Percentiles rank a stretch among this genome's conserved stretches.
These are phyloP conservation scores for Dicyrtoma fusca DNA, from an alignment of 2,888 invertebrate genomes.

Conservation along the genomic window DNA sequence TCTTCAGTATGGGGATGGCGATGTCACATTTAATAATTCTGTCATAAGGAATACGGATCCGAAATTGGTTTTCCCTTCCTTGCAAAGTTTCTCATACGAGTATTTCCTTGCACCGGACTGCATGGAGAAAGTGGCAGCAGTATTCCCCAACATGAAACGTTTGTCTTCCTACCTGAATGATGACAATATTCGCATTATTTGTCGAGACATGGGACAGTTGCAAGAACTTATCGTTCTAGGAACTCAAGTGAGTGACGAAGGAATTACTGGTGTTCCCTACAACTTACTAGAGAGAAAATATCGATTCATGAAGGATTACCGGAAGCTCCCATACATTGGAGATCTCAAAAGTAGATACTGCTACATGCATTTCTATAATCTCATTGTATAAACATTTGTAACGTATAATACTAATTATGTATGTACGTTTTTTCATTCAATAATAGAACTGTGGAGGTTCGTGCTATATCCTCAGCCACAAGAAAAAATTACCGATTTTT, in stretches of 20 bases:
- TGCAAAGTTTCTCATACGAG: slow-evolving; percentile 45
- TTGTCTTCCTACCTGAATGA: slow-evolving; percentile 46
- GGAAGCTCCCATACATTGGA: slow-evolving; percentile 44
- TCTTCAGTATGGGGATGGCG: slow-evolving; percentile 38
- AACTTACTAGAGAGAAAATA: slow-evolving; percentile 33
- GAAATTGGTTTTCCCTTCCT: slow-evolving; percentile 12
- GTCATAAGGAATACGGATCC: slow-evolving; percentile 23
- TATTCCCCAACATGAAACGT: slow-evolving; percentile 41
- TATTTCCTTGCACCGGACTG: slow-evolving; percentile 42
- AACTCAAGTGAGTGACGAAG: slow-evolving; percentile 46
- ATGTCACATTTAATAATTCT: slow-evolving; percentile 22
- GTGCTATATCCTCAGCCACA: slow-evolving; percentile 48
- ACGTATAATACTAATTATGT: no score
- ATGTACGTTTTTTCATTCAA: no score
- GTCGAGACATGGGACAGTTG: slow-evolving; percentile 26
- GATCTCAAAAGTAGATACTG: slow-evolving; percentile 43
- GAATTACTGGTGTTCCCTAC: slow-evolving; percentile 44
- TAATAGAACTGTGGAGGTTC: slow-evolving; percentile 46
- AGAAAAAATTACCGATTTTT: slow-evolving; percentile 44
- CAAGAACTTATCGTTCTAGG: slow-evolving; percentile 47
- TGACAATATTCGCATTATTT: slow-evolving; percentile 45
- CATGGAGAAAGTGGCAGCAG: slow-evolving; percentile 34
- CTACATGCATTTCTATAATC: neutral
- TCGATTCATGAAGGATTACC: slow-evolving; percentile 36
- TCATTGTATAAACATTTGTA: neutral